Conservation (phyloP, 2,113 vertebrate species). For the Brachyhypopomus gauderio region DNA sequence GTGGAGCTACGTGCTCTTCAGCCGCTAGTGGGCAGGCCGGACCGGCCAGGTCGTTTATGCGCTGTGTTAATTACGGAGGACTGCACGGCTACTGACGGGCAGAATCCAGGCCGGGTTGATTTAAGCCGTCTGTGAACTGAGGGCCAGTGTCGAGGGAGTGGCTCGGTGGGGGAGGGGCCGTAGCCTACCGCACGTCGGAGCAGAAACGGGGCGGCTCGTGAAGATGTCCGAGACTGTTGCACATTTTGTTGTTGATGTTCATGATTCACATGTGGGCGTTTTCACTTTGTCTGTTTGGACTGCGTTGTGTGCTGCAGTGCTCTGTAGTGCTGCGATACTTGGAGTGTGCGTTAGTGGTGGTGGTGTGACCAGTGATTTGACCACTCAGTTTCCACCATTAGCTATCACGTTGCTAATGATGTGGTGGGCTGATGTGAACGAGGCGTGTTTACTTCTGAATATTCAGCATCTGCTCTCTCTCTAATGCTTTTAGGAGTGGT, state of each 20-base stretch:
- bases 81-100: background rate
- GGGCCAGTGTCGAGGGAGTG: conserved; percentile 8
- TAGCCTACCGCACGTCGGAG: conserved; percentile 5
- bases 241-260: background rate
- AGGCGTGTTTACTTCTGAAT: background rate
- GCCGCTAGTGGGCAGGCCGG: background rate
- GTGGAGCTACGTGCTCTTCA: background rate
- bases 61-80: background rate
- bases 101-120: conserved; percentile 45
- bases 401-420: background rate
- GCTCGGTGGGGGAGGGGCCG: conserved; percentile 41
- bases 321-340: background rate
- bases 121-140: conserved; percentile 35
- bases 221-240: background rate
- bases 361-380: background rate
- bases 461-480: background rate
- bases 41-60: background rate
- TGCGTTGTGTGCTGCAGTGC: background rate
- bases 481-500: background rate
- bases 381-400: conserved; percentile 25
- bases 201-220: conserved; percentile 2
- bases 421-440: background rate
- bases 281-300: background rate
- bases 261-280: conserved; percentile 16
- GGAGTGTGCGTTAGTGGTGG: background rate